Evolutionary conservation across 2,797 vertebrate genomes (phyloP), one percentile per base, ranked within the genome.

Genomic region (Cossypha polioptera): DNA sequence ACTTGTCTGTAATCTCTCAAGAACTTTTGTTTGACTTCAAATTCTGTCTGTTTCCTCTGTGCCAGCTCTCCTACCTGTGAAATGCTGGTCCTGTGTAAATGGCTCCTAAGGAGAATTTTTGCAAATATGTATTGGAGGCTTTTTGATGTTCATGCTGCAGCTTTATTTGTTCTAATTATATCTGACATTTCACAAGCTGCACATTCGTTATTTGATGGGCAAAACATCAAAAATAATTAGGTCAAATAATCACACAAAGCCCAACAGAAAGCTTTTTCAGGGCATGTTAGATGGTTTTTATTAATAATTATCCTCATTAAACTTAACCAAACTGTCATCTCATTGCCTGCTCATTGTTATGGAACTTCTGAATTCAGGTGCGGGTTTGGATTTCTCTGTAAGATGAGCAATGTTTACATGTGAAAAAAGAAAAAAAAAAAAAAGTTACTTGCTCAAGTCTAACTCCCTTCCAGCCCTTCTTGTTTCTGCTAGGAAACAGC

Each of bases 121-220:
- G 31, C 74, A 90, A 75, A 57, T n/a, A 22, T 68, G 11, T 45
- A 16, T 38, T 73, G 69, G 86, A 94, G 35, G 25, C 16, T 88
- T 95, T 94, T 85, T 69, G 63, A 90, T 35, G n/a, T 69, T 94
- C 42, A 47, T 20, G 35, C 54, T 85, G 43, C 45, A 83, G 66
- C 92, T 95, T 96, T 90, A 92, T 95, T 97, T 95, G 63, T 91
- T 96, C 71, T 95, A 92, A 94, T 93, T 95, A 79, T 62, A 61
- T 33, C 53, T 90, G 80, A 88, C 90, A 91, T 95, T 96, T 93
- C 61, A 94, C 83, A 97, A 95, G 79, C 51, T 58, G 66, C 42
- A 85, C 5, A 25, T 84, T 92, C 6, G 24, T 96, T 91, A 90
- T 95, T 95, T 96, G 75, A 92, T 91, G 86, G 95, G 71, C 76